Base-by-base conservation (phyloP, 2,113 vertebrate species). In the Hydrolagus affinis region DNA sequence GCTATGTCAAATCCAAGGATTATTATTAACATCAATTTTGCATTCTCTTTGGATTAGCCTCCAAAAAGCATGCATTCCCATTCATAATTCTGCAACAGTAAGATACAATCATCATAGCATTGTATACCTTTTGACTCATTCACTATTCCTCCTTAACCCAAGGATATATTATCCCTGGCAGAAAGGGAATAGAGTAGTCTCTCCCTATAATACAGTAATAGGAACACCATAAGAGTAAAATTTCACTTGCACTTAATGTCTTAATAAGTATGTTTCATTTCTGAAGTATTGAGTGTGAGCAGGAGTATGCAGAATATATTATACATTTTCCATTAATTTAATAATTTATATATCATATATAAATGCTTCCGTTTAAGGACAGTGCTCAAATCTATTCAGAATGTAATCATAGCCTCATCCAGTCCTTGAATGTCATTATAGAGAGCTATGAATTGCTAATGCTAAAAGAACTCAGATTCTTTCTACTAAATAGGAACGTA, bases 401-500 rank as follows among this genome's bases (percentile, higher is more conserved):
- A 64, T 17, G 28, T 11, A 28, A 32, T 64, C 77, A 44, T 12
- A 32, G 62, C 4, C 60, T 66, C 62, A 8, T 17, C 23, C 23
- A 64, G 12, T 64, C 57, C 59, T 15, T 68, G 78, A 68, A 32
- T 12, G 1, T 32, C 60, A 83, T 21, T 62, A 62, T 80, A 21
- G 19, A 1, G 28, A 2, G 66, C 17, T 10, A 83, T 83, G 59
- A 83, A 83, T 68, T 62, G 66, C 28, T 2, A 28, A n/a, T 62
- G 21, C 76, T 19, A 25, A 32, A 83, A 68, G 25, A 30, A 19
- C 17, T 56, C 73, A 64, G 59, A 80, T 80, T 83, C 15, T 68
- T 83, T n/a, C 78, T 66, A 9, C 30, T 66, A 83, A 83, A 83
- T 3, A 66, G 9, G 25, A 83, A 30, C 66, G 66, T 66, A 83